Evolutionary conservation across 2,797 vertebrate species (phyloP), one percentile per base, ranked within the genome.

Genomic region (Holocentrus rufus): DNA sequence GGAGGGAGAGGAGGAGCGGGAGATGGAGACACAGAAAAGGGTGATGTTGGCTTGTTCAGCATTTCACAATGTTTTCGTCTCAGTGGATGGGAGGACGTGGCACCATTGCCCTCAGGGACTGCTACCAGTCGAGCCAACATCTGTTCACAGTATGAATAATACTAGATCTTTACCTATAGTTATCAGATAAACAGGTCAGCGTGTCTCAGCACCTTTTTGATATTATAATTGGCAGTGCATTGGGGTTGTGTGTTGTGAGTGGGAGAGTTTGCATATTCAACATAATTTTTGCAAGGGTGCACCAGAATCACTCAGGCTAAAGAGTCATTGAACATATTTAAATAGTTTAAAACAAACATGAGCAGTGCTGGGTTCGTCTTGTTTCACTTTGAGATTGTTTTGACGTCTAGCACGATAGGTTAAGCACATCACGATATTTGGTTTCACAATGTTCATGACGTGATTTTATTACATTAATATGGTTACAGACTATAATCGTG

Each of bases 251-350:
- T 62, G 56, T 63, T 27, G 25, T 27, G 25, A 27, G 22, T 66
- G 49, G 30, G n/a, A 57, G 46, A n/a, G 17, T 49, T n/a, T 49
- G 17, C 46, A n/a, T 49, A 18, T 49, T 6, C 46, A 5, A 50
- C 15, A 61, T 58, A 49, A 72, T 67, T 23, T 27, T 20, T 69
- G 62, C 65, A 65, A 63, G 23, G 77, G 53, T 49, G 46, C 72
- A 31, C 25, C 49, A 72, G 31, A 75, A 34, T 70, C 65, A 50
- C 55, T 13, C 63, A 68, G 11, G n/a, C 54, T 69, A 63, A 76
- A 54, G 47, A 71, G 39, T 60, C 74, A 27, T 23, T 70, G 77
- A 72, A 70, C 74, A 72, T 49, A 66, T 77, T 66, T 81, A 18
- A 63, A 22, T 74, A 55, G 34, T 65, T 71, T n/a, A 56, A 62